These are phyloP conservation scores for Macrochelys suwanniensis DNA, from an alignment of 2,797 vertebrate genomes.

Conservation along the genomic window DNA sequence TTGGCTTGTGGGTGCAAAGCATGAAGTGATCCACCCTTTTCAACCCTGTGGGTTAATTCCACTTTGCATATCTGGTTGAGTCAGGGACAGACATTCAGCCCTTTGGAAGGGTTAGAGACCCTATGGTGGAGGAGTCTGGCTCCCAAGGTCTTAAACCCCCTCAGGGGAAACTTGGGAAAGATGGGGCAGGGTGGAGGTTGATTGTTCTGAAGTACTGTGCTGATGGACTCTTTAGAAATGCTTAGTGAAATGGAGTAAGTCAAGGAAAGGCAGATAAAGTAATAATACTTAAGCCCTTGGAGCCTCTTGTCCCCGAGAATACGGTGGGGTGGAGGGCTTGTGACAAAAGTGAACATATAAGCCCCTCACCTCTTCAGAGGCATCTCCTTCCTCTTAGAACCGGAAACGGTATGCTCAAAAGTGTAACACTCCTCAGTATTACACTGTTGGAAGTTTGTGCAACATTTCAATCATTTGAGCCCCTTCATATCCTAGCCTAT, in stretches of 20 bases:
- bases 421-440: background rate
- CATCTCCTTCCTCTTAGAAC: background rate
- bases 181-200: background rate
- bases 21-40: background rate
- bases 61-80: background rate
- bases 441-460: accelerated
- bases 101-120: background rate
- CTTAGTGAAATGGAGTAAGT: accelerated
- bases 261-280: background rate
- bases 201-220: accelerated
- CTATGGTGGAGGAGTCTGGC: background rate
- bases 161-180: background rate
- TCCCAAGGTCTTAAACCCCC: background rate
- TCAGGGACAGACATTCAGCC: background rate
- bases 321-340: background rate
- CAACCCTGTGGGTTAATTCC: background rate
- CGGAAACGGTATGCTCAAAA: background rate
- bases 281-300: background rate
- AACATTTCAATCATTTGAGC: background rate
- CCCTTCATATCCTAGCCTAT: background rate
- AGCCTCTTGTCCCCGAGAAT: background rate
- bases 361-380: background rate
- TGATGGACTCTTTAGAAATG: accelerated
- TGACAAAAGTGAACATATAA: background rate
- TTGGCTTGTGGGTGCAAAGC: background rate